Base-by-base conservation (phyloP, 2,797 vertebrate genomes). In the Cichlasoma orientale region DNA sequence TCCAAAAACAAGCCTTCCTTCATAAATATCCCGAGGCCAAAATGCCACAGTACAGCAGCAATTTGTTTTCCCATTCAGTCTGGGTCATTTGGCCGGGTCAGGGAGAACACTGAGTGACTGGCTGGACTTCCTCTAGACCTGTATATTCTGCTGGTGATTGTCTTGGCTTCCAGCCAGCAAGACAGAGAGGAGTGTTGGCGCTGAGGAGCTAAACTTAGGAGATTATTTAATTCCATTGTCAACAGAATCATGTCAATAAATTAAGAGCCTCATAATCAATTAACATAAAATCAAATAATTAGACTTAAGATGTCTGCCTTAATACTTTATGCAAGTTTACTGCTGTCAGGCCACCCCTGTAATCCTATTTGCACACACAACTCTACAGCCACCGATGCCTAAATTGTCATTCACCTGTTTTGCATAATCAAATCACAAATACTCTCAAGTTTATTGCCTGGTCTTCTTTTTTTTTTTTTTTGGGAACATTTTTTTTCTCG, bases 141-240 rank as follows among this genome's bases (percentile, higher is more conserved):
- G 87, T 66, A 82, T 89, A 90, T 93, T 96, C 92, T 90, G 93
- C 83, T 75, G 92, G 89, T 57, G 82, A 96, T 94, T 95, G 94
- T 87, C 74, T 92, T 97, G 95, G 96, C 96, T 82, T 50, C 2
- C 55, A 56, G 95, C 96, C 96, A 97, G 87, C 57, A 73, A 69
- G 68, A 68, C 53, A 86, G 85, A 94, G 74, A 77, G 59, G 70
- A 70, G 87, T 78, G 87, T 88, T 93, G 88, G 90, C 91, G 87
- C 91, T 90, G 93, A 85, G 88, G 90, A 95, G 84, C 85, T 89
- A 89, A 85, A 88, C 88, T 96, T 86, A 87, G 94, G 91, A 93
- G 95, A 95, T 94, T 92, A 93, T 95, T 96, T 94, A 95, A 97
- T 96, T 94, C 94, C 89, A 95, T 93, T 92, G 91, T 96, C 95